phyloP scores from a whole-genome alignment of 1,140 invertebrate genomes.

The Zaprionus lachaisei region DNA sequence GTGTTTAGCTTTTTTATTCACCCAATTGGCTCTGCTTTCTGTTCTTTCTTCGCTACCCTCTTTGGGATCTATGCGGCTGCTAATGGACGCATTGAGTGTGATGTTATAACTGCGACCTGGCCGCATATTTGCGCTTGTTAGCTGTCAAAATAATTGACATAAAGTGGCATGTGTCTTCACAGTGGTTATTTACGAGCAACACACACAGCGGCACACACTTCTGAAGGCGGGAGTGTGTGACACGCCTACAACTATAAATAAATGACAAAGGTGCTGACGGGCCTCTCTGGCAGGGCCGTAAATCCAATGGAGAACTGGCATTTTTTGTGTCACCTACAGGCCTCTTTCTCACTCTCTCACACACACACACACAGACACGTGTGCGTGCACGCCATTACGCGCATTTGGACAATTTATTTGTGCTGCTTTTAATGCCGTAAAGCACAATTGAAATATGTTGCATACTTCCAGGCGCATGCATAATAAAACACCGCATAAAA shows the following conservation, averaged over 20 bases:
- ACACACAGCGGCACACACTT: background rate
- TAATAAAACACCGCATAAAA: constrained; percentile 55
- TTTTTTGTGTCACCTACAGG: constrained; percentile 41
- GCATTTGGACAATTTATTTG: constrained; percentile 56
- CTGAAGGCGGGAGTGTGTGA: constrained; percentile 9
- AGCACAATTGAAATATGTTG: constrained; percentile 52
- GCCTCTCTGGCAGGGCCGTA: background rate
- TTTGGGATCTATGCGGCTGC: background rate
- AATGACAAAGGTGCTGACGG: constrained; percentile 64
- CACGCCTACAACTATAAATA: constrained; percentile 69
- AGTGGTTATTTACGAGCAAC: constrained; percentile 74
- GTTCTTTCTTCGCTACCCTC: background rate
- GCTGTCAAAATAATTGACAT: constrained; percentile 82
- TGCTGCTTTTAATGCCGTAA: constrained; percentile 29
- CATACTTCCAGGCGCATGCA: constrained; percentile 43
- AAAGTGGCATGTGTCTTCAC: constrained; percentile 79
- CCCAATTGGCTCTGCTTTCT: background rate
- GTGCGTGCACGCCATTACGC: constrained; percentile 1
- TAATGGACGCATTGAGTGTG: constrained; percentile 47
- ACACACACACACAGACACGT: background rate
- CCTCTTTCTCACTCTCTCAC: constrained; percentile 1
- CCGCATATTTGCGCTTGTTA: constrained; percentile 76
- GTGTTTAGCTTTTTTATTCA: background rate
- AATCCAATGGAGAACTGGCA: constrained; percentile 4
- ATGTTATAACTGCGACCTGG: constrained; percentile 71